Base-by-base conservation (phyloP, 2,888 invertebrate genomes). In the Xestia rhomboidea region DNA sequence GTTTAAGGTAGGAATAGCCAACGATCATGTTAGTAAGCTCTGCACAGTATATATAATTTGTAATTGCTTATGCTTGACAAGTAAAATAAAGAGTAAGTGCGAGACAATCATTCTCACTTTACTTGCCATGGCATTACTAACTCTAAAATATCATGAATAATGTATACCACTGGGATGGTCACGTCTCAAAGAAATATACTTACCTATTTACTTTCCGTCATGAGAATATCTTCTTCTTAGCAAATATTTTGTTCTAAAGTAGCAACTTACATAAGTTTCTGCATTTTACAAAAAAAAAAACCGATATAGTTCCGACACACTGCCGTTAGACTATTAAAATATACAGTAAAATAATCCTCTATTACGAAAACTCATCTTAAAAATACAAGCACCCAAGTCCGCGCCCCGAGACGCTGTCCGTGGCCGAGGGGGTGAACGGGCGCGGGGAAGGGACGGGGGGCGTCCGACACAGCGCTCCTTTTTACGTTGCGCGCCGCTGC, bases 401-500 rank as follows among this genome's bases (percentile, higher is more conserved):
- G 93, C 79, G 76, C 93, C 92, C 86, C 88, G 90, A 88, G 89
- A 89, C 90, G 93, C 91, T 94, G 95, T 92, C 95, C 95, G 95
- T 90, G 92, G 90, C 90, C 88, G 86, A 84, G 88, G 86, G 90
- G 87, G 84, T 69, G 83, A 71, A 81, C 66, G 78, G 71, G 76
- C 49, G 88, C 72, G 75, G 84, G 64, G 83, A 62, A 79, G 84
- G 87, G 90, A 88, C 75, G 87, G 92, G 92, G 91, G 93, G 93
- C 93, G 96, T 95, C 95, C 96, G 92, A 96, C 95, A 94, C 93
- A 93, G 94, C 95, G 92, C 95, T 96, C 96, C 96, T 96, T 96
- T 96, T 96, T 96, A 96, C 95, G 96, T 95, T 93, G 93, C 92
- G 90, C 93, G 92, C 92, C 91, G 90, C 76, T 82, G 41, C 93